These are phyloP conservation scores for Ochotona princeps DNA, from an alignment of 2,113 vertebrate species.

Conservation along the genomic window DNA sequence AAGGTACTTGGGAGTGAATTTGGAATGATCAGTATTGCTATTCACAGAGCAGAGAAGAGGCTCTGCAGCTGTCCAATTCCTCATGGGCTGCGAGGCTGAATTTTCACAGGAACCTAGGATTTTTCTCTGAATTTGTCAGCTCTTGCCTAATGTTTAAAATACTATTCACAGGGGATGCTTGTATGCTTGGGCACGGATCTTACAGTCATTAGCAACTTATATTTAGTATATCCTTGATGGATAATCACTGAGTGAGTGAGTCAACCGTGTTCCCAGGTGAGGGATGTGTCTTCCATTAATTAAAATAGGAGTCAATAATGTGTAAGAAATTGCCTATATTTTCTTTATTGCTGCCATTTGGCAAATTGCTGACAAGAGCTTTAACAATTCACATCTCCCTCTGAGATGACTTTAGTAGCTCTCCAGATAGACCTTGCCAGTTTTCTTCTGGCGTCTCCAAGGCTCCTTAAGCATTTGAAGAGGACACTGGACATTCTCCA, in stretches of 20 bases:
- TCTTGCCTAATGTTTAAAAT: conserved; percentile 40
- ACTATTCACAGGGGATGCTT: background rate
- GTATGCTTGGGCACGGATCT: conserved; percentile 32
- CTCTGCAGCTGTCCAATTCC: background rate
- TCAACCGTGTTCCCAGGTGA: conserved; percentile 55
- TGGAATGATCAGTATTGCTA: background rate
- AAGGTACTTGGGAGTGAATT: background rate
- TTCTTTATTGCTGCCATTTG: conserved; percentile 73
- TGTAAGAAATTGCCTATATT: conserved; percentile 59
- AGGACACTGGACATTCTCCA: background rate
- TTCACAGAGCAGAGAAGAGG: background rate
- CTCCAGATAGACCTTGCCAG: conserved; percentile 57
- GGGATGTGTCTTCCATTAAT: conserved; percentile 61
- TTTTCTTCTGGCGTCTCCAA: conserved; percentile 27
- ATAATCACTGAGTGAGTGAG: conserved; percentile 49
- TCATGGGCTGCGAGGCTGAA: background rate
- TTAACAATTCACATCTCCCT: conserved; percentile 60
- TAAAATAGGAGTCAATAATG: conserved; percentile 68
- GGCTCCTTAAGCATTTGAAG: conserved; percentile 48
- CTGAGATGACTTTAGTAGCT: conserved; percentile 49
- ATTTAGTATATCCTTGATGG: conserved; percentile 49
- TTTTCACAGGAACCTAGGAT: conserved; percentile 17
- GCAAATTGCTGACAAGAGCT: conserved; percentile 47
- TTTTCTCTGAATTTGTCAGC: background rate
- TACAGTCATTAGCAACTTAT: background rate